Evolutionary conservation across 2,113 vertebrate genomes (phyloP), one percentile per base, ranked within the genome.

Genomic region (Riparia riparia): DNA sequence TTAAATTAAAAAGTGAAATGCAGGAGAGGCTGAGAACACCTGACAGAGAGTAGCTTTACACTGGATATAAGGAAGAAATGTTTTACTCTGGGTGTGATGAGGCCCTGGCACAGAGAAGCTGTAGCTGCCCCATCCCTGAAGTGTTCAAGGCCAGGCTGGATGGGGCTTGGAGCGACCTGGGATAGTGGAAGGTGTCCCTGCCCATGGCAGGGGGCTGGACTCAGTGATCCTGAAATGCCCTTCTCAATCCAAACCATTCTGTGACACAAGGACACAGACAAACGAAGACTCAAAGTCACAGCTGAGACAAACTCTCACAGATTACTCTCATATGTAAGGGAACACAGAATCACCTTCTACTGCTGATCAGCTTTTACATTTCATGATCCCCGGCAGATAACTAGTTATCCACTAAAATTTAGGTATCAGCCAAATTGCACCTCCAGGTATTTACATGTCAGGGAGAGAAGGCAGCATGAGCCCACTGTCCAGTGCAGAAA

Each of bases 171-270:
- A 56, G 34, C 5, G 65, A 21, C 11, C n/a, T 5, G 39, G 7
- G 1, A 15, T 1, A 11, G 31, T 8, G 49, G 5, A 22, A 85
- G 19, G 3, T 28, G 29, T 22, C 41, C 28, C 45, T 49, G 31
- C 0, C 2, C 34, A 13, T 4, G 19, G 19, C 63, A 56, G 6
- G 11, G 11, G 4, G 2, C 1, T 42, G 69, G 42, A 63, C 5
- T 7, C 2, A 1, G 7, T 5, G 9, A 57, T 32, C 32, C 9
- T 39, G 54, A 58, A 39, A 71, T 13, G 17, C 28, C 42, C 13
- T 50, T 61, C 29, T 61, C 50, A 74, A 50, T 32, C 6, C 31
- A 58, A 78, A 50, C 28, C 8, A 14, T 32, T 56, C n/a, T 28
- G 4, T 21, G 60, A 53, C 9, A 47, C 13, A 7, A 22, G 0